Percentiles rank a stretch among this genome's conserved stretches.
Evolutionary conservation across 2,113 vertebrate genomes (phyloP).

Genomic region (Eclectus roratus): DNA sequence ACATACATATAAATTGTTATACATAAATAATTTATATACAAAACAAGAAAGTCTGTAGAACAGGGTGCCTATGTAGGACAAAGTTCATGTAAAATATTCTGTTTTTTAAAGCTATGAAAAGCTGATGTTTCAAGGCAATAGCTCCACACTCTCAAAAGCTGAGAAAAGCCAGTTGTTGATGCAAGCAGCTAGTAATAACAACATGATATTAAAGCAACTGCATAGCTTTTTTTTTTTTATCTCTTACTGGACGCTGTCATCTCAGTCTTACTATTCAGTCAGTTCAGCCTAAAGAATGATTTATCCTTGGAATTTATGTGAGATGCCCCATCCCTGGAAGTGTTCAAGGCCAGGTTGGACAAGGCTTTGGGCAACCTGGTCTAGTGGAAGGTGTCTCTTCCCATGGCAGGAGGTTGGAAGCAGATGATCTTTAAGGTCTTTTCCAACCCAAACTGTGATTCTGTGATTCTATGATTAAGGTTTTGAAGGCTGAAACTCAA

Average conservation of each 20-base stretch:
- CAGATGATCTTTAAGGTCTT: background rate
- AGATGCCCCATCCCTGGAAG: background rate
- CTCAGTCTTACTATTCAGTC: background rate
- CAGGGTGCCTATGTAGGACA: background rate
- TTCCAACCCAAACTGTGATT: background rate
- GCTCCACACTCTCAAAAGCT: background rate
- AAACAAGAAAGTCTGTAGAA: background rate
- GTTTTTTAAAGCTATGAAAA: background rate
- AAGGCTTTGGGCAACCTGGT: background rate
- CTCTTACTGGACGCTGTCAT: background rate
- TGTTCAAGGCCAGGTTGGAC: background rate
- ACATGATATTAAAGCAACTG: background rate
- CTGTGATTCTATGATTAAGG: background rate
- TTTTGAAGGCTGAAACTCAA: background rate
- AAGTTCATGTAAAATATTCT: background rate
- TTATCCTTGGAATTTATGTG: background rate
- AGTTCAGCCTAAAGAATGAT: background rate
- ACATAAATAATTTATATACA: slow-evolving; percentile 8
- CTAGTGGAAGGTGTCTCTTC: background rate
- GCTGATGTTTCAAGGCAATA: background rate
- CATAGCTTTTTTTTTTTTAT: background rate
- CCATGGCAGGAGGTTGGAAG: background rate
- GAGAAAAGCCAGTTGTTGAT: background rate
- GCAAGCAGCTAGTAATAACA: background rate
- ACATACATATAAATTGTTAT: slow-evolving; percentile 5